phyloP scores from a whole-genome alignment of 2,797 vertebrate species.

The Mareca strepera region DNA sequence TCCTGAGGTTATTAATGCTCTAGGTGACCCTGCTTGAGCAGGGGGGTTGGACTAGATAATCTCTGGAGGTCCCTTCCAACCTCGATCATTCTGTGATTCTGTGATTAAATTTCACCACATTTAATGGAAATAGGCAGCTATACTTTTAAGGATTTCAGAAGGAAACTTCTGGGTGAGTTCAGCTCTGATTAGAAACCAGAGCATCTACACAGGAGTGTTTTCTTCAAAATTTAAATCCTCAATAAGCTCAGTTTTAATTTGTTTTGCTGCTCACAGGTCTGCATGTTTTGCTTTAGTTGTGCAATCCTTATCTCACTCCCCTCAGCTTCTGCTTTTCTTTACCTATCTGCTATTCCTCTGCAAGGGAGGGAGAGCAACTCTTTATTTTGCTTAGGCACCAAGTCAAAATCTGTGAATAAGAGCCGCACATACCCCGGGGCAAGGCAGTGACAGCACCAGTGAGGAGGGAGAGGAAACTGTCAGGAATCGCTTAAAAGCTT shows the following conservation, averaged over 20 bases:
- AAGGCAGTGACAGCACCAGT: not conserved
- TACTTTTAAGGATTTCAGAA: not conserved
- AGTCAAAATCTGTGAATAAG: not conserved
- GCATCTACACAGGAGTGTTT: not conserved
- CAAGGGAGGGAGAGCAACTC: not conserved
- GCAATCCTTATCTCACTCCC: conserved; percentile 18
- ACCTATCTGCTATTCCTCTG: not conserved
- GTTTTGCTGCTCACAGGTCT: not conserved
- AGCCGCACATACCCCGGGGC: not conserved
- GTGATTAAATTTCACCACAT: not conserved
- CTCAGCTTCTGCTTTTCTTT: conserved; percentile 27
- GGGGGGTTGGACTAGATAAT: no score
- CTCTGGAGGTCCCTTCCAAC: no score
- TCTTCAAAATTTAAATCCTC: not conserved
- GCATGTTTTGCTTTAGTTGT: not conserved
- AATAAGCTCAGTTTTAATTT: not conserved
- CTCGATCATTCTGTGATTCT: no score
- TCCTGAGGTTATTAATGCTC: not conserved
- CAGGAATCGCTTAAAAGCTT: not conserved
- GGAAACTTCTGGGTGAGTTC: not conserved
- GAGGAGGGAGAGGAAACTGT: not conserved
- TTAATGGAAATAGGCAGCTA: not conserved
- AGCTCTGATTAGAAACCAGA: not conserved
- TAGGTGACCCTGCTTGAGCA: no score
- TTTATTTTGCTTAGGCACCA: not conserved